Conservation (phyloP, 2,797 vertebrate species). For the Sebastes minor region DNA sequence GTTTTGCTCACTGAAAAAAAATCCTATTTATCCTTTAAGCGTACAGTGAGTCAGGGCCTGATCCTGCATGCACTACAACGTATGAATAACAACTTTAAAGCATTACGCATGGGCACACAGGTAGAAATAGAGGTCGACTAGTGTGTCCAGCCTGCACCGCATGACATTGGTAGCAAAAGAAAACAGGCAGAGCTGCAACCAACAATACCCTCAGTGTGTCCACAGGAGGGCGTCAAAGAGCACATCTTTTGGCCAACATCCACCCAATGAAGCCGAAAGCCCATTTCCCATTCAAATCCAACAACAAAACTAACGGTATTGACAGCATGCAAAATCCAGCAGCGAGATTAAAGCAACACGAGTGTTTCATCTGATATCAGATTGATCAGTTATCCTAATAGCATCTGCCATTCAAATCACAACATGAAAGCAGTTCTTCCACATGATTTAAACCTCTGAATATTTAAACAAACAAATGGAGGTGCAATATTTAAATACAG, state of each 20-base stretch:
- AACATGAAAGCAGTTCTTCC: not conserved
- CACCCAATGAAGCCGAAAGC: constrained; percentile 21
- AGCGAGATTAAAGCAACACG: not conserved
- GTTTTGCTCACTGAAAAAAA: not conserved
- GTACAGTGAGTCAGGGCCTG: too few species aligned
- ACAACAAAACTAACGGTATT: constrained; percentile 51
- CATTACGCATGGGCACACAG: not conserved
- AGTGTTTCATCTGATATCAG: too few species aligned
- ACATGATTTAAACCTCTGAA: not conserved
- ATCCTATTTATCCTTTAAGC: not conserved
- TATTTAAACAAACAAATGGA: not conserved
- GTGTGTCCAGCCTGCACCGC: not conserved
- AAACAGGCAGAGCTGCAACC: constrained; percentile 9
- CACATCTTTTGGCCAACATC: not conserved
- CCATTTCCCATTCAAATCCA: constrained; percentile 27
- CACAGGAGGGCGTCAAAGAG: constrained; percentile 77
- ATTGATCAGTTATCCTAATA: accelerated
- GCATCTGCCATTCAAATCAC: not conserved
- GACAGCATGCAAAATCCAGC: not conserved
- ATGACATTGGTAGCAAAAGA: constrained; percentile 4
- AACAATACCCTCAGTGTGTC: not conserved
- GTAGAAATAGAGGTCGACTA: not conserved
- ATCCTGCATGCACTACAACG: not conserved
- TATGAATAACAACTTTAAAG: not conserved
- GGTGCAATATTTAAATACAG: not conserved